Evolutionary conservation across 2,888 invertebrate genomes (phyloP).

Genomic region (Caenorhabditis becei): DNA sequence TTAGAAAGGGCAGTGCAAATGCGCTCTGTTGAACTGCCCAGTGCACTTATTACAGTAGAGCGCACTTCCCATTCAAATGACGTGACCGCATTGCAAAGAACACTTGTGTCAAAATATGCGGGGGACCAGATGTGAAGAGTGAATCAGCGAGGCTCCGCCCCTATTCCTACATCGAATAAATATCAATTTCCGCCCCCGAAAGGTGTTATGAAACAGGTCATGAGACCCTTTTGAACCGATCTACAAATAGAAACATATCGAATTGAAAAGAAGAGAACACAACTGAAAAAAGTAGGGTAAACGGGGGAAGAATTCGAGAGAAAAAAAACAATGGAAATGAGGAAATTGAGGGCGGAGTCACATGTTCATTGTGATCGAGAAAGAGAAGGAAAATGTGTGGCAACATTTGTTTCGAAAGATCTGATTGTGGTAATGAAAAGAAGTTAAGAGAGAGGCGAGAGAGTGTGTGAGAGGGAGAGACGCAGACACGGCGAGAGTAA

Average conservation of each 20-base stretch:
- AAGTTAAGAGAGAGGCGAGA: background rate
- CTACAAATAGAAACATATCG: background rate
- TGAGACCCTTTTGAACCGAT: no score
- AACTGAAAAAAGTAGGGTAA: no score
- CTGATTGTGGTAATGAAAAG: background rate
- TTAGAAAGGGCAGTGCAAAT: no score
- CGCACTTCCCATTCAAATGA: no score
- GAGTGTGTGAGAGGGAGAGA: background rate
- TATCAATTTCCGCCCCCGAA: background rate
- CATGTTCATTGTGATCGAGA: background rate
- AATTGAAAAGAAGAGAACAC: no score
- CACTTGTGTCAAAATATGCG: no score
- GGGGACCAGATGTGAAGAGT: no score
- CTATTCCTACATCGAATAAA: no score
- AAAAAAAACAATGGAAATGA: background rate
- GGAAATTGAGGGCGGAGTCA: constrained; percentile 1
- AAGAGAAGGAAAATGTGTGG: background rate
- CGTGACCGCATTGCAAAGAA: no score
- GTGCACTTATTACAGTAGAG: no score
- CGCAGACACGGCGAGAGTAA: background rate
- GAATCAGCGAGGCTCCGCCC: no score
- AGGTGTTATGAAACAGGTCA: background rate
- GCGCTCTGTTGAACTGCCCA: no score
- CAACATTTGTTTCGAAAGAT: constrained; percentile 9
- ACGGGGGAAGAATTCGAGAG: background rate